Percentiles rank a stretch among this genome's conserved stretches.
These are phyloP conservation scores for Pelagia noctiluca DNA, from an alignment of 30 jellyfish, hydroid and myxozoan genomes.

Conservation along the genomic window DNA sequence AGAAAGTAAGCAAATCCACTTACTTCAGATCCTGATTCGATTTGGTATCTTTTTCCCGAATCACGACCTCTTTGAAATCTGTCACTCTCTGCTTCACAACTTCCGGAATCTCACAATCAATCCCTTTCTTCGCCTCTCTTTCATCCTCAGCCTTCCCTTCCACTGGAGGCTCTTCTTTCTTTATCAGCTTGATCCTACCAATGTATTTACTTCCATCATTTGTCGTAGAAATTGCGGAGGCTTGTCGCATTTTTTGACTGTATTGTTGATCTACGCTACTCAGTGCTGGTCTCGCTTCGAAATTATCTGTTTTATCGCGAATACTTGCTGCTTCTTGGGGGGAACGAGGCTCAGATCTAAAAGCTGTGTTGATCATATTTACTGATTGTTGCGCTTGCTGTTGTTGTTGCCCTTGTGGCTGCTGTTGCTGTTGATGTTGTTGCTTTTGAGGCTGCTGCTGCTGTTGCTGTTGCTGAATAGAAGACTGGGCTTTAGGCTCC, in stretches of 20 bases:
- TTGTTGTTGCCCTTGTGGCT: no score
- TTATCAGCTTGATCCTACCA: slow-evolving; percentile 68
- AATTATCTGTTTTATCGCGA: slow-evolving; percentile 48
- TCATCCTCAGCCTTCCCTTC: slow-evolving; percentile 33
- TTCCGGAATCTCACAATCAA: slow-evolving; percentile 57
- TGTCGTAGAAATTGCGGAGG: slow-evolving; percentile 50
- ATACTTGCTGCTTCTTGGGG: no score
- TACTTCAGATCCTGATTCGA: slow-evolving; percentile 29
- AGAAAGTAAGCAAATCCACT: neutral
- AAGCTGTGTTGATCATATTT: no score
- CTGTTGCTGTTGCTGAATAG: neutral
- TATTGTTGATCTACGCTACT: slow-evolving; percentile 21
- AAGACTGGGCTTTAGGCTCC: neutral
- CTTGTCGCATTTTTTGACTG: slow-evolving; percentile 20
- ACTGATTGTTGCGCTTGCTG: no score
- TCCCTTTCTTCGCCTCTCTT: slow-evolving; percentile 15
- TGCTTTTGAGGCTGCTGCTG: no score
- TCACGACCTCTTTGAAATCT: slow-evolving; percentile 49
- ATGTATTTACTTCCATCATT: slow-evolving; percentile 66
- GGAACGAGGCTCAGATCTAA: no score
- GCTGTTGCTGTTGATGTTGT: no score
- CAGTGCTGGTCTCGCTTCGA: slow-evolving; percentile 56
- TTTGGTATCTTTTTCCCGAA: slow-evolving; percentile 33
- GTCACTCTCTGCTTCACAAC: slow-evolving; percentile 60
- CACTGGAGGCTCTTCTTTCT: slow-evolving; percentile 54